Evolutionary conservation across 2,797 vertebrate species (phyloP).

Genomic region (Cottoperca gobio): DNA sequence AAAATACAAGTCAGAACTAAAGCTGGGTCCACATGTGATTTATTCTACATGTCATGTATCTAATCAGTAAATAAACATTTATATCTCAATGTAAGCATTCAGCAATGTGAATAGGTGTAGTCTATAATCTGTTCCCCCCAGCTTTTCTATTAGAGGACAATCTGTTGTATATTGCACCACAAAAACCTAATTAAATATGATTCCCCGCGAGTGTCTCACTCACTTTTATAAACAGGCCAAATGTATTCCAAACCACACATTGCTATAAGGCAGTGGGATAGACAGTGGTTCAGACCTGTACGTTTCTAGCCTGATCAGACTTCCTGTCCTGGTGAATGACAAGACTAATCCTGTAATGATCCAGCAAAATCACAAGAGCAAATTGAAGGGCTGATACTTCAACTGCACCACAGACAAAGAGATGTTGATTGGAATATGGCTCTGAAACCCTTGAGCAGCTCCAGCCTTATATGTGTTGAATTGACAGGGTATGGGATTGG

Average conservation of each 20-base stretch:
- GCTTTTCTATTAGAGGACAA: neutral
- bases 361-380: neutral
- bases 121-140: neutral
- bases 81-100: neutral
- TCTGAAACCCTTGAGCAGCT: neutral
- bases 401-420: neutral
- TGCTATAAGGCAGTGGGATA: neutral
- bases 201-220: neutral
- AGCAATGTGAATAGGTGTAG: neutral
- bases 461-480: neutral
- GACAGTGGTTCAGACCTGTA: neutral
- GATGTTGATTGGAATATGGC: neutral
- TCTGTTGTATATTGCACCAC: neutral
- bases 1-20: neutral
- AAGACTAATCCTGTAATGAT: neutral
- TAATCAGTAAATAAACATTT: neutral
- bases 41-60: neutral
- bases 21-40: neutral
- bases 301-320: neutral
- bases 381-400: neutral
- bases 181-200: neutral
- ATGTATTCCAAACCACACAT: neutral
- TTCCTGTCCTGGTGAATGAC: neutral
- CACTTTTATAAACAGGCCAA: neutral
- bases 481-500: slow-evolving; percentile 10